Percentiles rank a stretch among this genome's conserved stretches.
These are phyloP conservation scores for Cydia pomonella DNA, from an alignment of 1,140 invertebrate genomes.

Conservation along the genomic window DNA sequence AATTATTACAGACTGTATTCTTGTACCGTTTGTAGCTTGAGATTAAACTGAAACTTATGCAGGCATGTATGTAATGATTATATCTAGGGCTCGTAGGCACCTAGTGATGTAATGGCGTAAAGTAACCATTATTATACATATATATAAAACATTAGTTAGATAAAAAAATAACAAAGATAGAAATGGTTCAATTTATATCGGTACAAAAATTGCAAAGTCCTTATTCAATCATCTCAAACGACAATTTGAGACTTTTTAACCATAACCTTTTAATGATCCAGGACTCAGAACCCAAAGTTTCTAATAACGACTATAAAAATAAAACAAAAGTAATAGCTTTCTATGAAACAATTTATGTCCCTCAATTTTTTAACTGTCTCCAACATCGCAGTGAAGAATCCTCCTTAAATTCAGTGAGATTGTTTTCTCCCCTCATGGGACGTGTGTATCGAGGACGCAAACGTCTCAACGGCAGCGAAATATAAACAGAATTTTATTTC, in stretches of 20 bases:
- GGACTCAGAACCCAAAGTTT: not conserved
- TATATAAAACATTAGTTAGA: too few relatives aligned
- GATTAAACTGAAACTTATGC: slow-evolving; percentile 30
- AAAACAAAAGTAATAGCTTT: not conserved
- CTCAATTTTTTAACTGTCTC: slow-evolving; percentile 11
- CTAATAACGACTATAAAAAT: not conserved
- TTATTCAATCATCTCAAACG: not conserved
- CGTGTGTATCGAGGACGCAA: slow-evolving; percentile 6
- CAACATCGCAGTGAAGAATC: not conserved
- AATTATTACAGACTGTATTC: not conserved
- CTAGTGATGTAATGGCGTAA: not conserved
- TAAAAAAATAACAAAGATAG: too few relatives aligned
- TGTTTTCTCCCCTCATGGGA: slow-evolving; percentile 5
- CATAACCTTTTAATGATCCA: not conserved
- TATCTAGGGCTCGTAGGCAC: not conserved
- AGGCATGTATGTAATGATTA: not conserved
- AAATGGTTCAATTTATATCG: too few relatives aligned
- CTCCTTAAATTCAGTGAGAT: slow-evolving; percentile 12
- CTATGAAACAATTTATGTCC: not conserved
- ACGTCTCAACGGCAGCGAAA: not conserved
- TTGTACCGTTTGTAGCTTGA: not conserved
- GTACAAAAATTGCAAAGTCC: too few relatives aligned
- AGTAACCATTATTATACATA: too few relatives aligned
- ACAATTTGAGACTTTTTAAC: not conserved
- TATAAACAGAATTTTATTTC: slow-evolving; percentile 26